A percentile compares a stretch with the other conserved stretches of the same genome.
phyloP scores from a whole-genome alignment of 2,797 vertebrate genomes.

The Lycodopsis pacificus region DNA sequence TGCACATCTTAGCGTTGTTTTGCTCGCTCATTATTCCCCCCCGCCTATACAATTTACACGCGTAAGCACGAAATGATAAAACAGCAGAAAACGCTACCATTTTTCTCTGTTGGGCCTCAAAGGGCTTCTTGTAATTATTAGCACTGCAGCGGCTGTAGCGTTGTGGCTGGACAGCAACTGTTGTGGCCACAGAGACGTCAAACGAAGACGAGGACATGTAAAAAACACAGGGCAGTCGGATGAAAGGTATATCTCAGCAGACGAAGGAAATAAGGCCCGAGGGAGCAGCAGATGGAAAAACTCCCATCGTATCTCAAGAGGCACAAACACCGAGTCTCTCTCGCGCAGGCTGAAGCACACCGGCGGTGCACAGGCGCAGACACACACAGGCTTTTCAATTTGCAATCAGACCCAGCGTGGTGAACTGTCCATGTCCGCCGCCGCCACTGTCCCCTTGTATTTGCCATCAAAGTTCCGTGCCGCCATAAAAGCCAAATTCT shows the following conservation, averaged over 20 bases:
- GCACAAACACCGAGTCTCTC: slow-evolving; percentile 41
- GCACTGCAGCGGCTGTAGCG: slow-evolving; percentile 42
- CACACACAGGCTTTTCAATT: slow-evolving; percentile 65
- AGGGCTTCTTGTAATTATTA: slow-evolving; percentile 62
- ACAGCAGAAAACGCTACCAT: slow-evolving; percentile 46
- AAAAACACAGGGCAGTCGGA: slow-evolving; percentile 26
- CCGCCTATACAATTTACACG: slow-evolving; percentile 27
- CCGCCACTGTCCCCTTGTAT: slow-evolving; percentile 56
- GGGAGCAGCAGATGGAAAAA: slow-evolving; percentile 67
- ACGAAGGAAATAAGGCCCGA: slow-evolving; percentile 34
- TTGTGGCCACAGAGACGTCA: slow-evolving; percentile 34
- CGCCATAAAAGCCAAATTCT: slow-evolving; percentile 71
- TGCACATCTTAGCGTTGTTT: slow-evolving; percentile 48
- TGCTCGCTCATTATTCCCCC: slow-evolving; percentile 50
- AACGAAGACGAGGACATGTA: slow-evolving; percentile 18
- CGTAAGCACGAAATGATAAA: slow-evolving; percentile 53
- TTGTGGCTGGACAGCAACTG: slow-evolving; percentile 35
- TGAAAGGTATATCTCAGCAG: slow-evolving; percentile 21
- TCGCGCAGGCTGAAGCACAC: slow-evolving; percentile 36
- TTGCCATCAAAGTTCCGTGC: slow-evolving; percentile 62
- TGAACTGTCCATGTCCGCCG: slow-evolving; percentile 50
- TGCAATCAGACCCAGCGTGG: slow-evolving; percentile 59
- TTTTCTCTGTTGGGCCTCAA: slow-evolving; percentile 43
- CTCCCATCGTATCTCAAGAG: slow-evolving; percentile 57
- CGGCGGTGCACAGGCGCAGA: slow-evolving; percentile 31